Conservation (phyloP, 2,888 invertebrate genomes). For the Saturnia japonica region DNA sequence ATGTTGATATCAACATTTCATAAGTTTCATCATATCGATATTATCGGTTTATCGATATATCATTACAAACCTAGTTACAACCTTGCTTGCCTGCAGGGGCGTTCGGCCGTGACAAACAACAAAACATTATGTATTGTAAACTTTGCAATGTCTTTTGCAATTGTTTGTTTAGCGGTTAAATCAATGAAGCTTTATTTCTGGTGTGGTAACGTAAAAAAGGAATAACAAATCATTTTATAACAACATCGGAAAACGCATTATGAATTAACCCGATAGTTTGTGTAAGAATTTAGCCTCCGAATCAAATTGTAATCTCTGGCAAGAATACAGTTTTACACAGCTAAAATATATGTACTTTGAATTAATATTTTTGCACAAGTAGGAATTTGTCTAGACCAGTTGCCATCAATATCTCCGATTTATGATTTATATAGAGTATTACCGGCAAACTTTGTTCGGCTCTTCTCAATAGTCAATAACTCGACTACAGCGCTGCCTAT, state of each 20-base stretch:
- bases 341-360: not conserved
- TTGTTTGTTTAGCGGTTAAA: constrained; percentile 5
- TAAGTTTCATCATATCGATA: too few species aligned
- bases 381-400: too few species aligned
- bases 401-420: too few species aligned
- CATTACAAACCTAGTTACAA: not conserved
- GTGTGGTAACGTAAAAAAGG: not conserved
- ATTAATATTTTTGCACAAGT: not conserved
- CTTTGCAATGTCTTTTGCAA: constrained; percentile 15
- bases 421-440: too few species aligned
- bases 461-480: too few species aligned
- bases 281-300: not conserved
- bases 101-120: constrained; percentile 38
- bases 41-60: too few species aligned
- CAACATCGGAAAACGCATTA: not conserved
- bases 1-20: too few species aligned
- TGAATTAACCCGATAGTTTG: not conserved
- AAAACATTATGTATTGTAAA: constrained; percentile 29
- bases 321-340: not conserved
- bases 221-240: not conserved
- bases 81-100: constrained; percentile 38
- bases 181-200: not conserved
- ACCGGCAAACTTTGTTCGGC: too few species aligned
- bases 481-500: too few species aligned
- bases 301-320: not conserved